phyloP scores from a whole-genome alignment of 2,888 invertebrate species.

The Pandemis corylana region DNA sequence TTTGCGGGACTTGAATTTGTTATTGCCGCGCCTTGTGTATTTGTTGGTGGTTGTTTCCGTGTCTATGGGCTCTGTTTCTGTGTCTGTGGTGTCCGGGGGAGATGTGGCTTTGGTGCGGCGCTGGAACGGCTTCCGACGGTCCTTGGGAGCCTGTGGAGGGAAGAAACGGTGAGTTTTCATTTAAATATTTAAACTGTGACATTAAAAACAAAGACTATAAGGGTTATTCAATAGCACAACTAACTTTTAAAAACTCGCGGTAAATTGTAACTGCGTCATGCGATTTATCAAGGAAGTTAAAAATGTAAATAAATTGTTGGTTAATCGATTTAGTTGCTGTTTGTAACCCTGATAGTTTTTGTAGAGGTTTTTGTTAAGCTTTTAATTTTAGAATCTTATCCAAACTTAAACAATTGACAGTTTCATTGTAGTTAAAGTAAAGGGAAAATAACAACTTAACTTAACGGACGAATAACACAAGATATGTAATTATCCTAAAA shows the following conservation, averaged over 20 bases:
- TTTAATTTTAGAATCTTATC: constrained; percentile 22
- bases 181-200: constrained; percentile 22
- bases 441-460: neutral
- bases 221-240: constrained; percentile 13
- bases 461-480: neutral
- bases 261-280: constrained; percentile 6
- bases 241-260: neutral
- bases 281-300: constrained; percentile 34
- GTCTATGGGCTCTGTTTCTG: constrained; percentile 56
- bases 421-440: constrained; percentile 29
- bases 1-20: constrained; percentile 60
- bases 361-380: constrained; percentile 21
- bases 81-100: constrained; percentile 63
- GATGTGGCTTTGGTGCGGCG: constrained; percentile 76
- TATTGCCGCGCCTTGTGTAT: constrained; percentile 60
- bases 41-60: constrained; percentile 64
- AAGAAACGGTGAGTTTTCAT: constrained; percentile 55
- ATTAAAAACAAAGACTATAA: neutral
- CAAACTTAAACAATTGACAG: constrained; percentile 26
- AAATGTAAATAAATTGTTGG: constrained; percentile 22
- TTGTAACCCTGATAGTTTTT: constrained; percentile 34
- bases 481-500: neutral
- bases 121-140: constrained; percentile 66
- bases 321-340: constrained; percentile 23
- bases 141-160: constrained; percentile 65